Evolutionary conservation across 2,888 invertebrate genomes (phyloP).

Genomic region (Leptopilina myrica): DNA sequence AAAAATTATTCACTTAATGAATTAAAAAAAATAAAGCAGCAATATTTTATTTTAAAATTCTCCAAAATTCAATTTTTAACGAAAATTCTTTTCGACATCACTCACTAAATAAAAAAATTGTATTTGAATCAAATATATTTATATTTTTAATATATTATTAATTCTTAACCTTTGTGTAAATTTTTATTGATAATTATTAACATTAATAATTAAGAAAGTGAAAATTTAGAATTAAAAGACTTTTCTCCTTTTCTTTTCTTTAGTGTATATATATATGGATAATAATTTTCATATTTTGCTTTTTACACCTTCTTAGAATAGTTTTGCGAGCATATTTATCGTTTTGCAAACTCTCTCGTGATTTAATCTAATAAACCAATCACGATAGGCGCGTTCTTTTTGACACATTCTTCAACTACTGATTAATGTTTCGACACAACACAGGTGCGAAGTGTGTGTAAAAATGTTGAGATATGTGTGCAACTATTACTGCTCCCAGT

Average conservation of each 20-base stretch:
- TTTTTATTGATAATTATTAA: too few relatives aligned
- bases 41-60: too few relatives aligned
- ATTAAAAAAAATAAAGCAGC: too few relatives aligned
- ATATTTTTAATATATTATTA: too few relatives aligned
- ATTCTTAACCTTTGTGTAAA: too few relatives aligned
- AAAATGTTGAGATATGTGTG: slow-evolving; percentile 18
- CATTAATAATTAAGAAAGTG: too few relatives aligned
- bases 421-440: slow-evolving; percentile 18
- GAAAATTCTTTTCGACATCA: too few relatives aligned
- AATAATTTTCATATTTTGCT: not conserved
- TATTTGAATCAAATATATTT: too few relatives aligned
- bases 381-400: slow-evolving; percentile 26
- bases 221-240: not conserved
- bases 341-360: not conserved
- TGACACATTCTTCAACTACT: slow-evolving; percentile 24
- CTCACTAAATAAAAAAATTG: too few relatives aligned
- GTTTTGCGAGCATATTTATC: slow-evolving; percentile 8
- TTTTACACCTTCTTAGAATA: not conserved
- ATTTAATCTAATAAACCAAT: slow-evolving; percentile 23
- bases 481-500: not conserved
- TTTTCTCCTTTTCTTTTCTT: not conserved
- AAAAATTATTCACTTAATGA: too few relatives aligned
- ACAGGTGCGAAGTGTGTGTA: slow-evolving; percentile 19
- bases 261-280: not conserved
- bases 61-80: too few relatives aligned